Base-by-base conservation (phyloP, 2,888 invertebrate genomes). In the Apamea anceps region DNA sequence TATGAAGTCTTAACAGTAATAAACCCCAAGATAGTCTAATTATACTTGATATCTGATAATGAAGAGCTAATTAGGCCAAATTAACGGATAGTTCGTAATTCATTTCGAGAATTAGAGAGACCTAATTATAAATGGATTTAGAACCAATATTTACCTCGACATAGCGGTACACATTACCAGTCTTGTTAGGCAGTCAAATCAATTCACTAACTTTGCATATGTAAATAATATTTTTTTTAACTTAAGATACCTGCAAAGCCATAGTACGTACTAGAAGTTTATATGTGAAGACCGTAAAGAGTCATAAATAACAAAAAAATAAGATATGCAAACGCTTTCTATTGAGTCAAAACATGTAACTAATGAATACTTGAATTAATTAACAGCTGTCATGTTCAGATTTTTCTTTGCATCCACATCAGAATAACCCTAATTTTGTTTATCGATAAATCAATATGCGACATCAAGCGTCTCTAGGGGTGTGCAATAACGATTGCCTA, bases 401-500 rank as follows among this genome's bases (percentile, higher is more conserved):
- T 7, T 18, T 37, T 68, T 80, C 48, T 75, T 57, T 15, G 13
- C 12, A 6, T 42, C 48, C 28, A 66, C 60, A 45, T 37, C 18
- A 45, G 18, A 32, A 77, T 71, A 72, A 74, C 70, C 71, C 63
- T 89, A 83, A 88, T 86, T 83, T 71, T 62, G 62, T 86, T 79
- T 79, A 81, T 80, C 62, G 37, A 79, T 86, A 82, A 87, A 86
- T 85, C 85, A 82, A 81, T 83, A 86, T 65, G 62, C 79, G 63
- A 57, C 74, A 67, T 80, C 78, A 82, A 75, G 83, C 84, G 79
- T 89, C 88, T 77, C 75, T 66, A 72, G 85, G 87, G 89, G 89
- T 89, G 85, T 89, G 85, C 87, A 85, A 85, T 90, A 89, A 90
- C 91, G 85, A 91, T 91, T 92, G 89, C 90, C 88, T 90, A 90